Percentiles rank a stretch among this genome's conserved stretches.
Conservation (phyloP, 1,140 invertebrate species). For the Pseudomyrmex dendroicus region DNA sequence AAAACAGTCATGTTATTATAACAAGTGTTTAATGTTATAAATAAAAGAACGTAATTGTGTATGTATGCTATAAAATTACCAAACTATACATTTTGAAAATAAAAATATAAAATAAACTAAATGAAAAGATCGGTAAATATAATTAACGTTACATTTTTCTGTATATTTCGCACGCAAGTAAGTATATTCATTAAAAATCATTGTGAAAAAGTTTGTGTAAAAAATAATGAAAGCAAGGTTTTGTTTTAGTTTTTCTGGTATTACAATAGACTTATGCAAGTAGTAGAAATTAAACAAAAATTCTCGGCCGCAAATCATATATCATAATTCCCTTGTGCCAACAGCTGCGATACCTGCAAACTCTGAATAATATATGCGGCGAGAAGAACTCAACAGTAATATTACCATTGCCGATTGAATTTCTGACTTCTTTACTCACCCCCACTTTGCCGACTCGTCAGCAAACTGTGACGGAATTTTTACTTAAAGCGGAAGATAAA, state of each 20-base stretch:
- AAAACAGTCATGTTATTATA: no score
- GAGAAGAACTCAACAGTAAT: slow-evolving; percentile 99
- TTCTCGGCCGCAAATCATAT: neutral
- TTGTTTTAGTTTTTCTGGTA: slow-evolving; percentile 8
- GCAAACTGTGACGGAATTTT: neutral
- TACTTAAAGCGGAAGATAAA: neutral
- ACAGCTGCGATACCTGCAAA: slow-evolving; percentile 87
- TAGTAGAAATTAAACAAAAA: slow-evolving; percentile 9
- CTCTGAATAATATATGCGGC: slow-evolving; percentile 95
- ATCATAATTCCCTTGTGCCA: slow-evolving; percentile 65
- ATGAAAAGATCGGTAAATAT: no score
- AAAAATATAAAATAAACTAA: no score
- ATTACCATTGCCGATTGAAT: slow-evolving; percentile 96
- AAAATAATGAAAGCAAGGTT: neutral
- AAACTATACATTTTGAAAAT: no score
- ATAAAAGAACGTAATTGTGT: no score
- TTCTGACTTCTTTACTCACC: slow-evolving; percentile 86
- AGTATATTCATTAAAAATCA: neutral
- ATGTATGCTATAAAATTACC: no score
- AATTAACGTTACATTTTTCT: no score
- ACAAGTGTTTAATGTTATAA: no score
- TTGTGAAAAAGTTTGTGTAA: neutral
- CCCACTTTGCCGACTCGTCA: neutral
- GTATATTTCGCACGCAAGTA: no score
- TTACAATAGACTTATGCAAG: no score